Conservation (phyloP, 2,113 vertebrate genomes). For the Beaufortia kweichowensis region DNA sequence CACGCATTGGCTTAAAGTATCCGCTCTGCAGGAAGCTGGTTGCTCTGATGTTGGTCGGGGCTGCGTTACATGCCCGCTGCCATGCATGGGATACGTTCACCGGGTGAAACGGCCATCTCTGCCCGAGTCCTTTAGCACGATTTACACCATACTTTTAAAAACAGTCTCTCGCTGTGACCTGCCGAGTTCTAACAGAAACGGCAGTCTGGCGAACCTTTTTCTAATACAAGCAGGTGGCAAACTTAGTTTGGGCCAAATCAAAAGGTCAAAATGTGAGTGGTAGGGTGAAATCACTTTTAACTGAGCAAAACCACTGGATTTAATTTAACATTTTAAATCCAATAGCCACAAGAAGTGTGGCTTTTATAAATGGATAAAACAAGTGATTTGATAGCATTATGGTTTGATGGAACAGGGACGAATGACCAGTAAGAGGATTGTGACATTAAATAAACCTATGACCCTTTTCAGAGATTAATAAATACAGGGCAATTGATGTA, state of each 20-base stretch:
- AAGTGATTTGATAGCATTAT: conserved; percentile 63
- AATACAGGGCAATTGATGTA: conserved; percentile 1
- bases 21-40: conserved; percentile 41
- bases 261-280: conserved; percentile 35
- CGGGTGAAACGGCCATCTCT: conserved; percentile 7
- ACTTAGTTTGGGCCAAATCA: neutral
- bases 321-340: conserved; percentile 56
- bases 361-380: conserved; percentile 64
- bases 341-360: conserved; percentile 49
- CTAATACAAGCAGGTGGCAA: neutral
- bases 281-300: conserved; percentile 22
- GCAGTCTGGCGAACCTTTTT: neutral
- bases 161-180: neutral
- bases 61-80: conserved; percentile 2
- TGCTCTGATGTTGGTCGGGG: neutral
- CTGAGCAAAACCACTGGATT: conserved; percentile 38
- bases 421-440: conserved; percentile 66
- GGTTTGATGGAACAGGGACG: conserved; percentile 37
- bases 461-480: conserved; percentile 13
- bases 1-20: conserved; percentile 58
- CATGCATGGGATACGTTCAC: neutral
- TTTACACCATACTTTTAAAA: conserved; percentile 23
- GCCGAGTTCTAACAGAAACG: neutral
- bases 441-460: conserved; percentile 51
- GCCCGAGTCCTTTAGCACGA: neutral